phyloP scores from a whole-genome alignment of 2,888 invertebrate genomes.

The Chrysolina oricalcia region DNA sequence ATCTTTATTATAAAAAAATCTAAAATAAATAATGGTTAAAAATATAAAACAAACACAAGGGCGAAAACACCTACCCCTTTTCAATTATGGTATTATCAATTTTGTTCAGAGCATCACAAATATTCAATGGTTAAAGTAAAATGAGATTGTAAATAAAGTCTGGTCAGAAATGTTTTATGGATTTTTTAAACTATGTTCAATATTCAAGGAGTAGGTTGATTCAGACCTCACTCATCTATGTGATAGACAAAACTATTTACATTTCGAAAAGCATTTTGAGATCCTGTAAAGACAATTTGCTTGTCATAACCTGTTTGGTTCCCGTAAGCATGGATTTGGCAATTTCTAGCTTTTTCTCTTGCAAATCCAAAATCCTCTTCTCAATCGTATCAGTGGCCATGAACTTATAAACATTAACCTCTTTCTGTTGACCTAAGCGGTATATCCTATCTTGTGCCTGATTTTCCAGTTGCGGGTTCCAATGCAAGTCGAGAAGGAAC shows the following conservation, averaged over 20 bases:
- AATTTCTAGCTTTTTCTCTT: slow-evolving; percentile 84
- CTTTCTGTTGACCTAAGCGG: slow-evolving; percentile 89
- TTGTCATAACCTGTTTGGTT: slow-evolving; percentile 75
- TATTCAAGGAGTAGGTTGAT: neutral
- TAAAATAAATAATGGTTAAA: neutral
- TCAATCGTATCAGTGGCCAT: slow-evolving; percentile 91
- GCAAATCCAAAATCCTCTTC: slow-evolving; percentile 86
- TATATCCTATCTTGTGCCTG: slow-evolving; percentile 97
- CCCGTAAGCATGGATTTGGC: slow-evolving; percentile 87
- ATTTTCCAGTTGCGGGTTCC: slow-evolving; percentile 96
- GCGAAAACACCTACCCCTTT: neutral
- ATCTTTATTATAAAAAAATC: neutral
- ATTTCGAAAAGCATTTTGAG: slow-evolving; percentile 81
- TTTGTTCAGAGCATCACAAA: no score
- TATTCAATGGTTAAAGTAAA: no score
- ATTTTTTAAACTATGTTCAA: no score
- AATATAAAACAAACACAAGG: neutral
- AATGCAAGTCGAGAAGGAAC: slow-evolving; percentile 92
- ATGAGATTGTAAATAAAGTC: no score
- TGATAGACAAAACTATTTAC: slow-evolving; percentile 48
- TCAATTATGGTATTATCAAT: neutral
- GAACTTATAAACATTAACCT: slow-evolving; percentile 90
- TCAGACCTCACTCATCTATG: neutral
- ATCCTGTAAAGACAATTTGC: slow-evolving; percentile 87
- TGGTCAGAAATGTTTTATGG: no score